These are phyloP conservation scores for Augochlora pura DNA, from an alignment of 1,140 invertebrate species.

Conservation along the genomic window DNA sequence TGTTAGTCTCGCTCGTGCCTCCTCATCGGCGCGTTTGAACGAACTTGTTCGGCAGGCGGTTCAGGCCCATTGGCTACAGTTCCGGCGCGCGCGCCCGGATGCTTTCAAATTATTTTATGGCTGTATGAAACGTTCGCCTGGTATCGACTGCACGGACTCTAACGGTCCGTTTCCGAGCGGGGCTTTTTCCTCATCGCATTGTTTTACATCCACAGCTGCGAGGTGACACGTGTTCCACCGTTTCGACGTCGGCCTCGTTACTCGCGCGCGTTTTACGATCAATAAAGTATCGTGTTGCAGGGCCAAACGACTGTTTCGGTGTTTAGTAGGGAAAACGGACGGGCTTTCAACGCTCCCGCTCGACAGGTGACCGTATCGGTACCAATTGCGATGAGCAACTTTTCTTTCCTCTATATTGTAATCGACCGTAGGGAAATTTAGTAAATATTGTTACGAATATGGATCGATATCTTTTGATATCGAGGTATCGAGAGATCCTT, in stretches of 20 bases:
- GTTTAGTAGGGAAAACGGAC: neutral
- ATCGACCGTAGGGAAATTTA: no score
- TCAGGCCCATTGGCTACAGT: neutral
- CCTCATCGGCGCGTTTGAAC: neutral
- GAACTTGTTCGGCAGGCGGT: neutral
- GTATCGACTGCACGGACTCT: neutral
- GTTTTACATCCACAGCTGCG: slow-evolving; percentile 12
- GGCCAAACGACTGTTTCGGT: neutral
- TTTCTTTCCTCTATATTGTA: no score
- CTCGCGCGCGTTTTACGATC: slow-evolving; percentile 2
- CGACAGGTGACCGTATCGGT: no score
- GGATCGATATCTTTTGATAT: no score
- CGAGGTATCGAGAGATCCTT: no score
- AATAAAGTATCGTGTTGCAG: slow-evolving; percentile 17
- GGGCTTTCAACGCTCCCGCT: no score
- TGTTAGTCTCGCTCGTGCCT: neutral
- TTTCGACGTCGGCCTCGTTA: slow-evolving; percentile 2
- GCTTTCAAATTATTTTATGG: slow-evolving; percentile 8
- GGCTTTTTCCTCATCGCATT: neutral
- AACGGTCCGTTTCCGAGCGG: neutral
- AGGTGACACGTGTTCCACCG: slow-evolving; percentile 12
- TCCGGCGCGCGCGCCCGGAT: neutral
- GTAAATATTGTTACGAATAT: no score
- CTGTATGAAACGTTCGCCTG: neutral
- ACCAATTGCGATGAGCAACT: no score